Conservation (phyloP, 2,113 vertebrate species). For the Holacanthus passer region DNA sequence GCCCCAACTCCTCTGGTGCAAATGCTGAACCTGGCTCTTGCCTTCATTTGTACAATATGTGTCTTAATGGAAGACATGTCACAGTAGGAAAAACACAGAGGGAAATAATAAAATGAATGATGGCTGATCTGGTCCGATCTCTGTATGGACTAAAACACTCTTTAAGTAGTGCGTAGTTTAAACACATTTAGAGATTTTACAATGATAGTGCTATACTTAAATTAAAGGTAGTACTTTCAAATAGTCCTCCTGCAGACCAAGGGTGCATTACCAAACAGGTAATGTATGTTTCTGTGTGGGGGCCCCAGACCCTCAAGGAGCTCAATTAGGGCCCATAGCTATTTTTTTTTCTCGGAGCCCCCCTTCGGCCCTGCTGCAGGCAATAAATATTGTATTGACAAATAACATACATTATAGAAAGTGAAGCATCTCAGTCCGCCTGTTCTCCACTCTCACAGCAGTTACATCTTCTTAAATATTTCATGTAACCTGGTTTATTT, state of each 20-base stretch:
- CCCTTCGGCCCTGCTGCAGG: neutral
- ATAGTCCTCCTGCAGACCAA: neutral
- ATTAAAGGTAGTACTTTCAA: neutral
- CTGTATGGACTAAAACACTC: neutral
- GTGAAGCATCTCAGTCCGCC: neutral
- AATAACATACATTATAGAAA: neutral
- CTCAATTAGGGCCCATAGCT: neutral
- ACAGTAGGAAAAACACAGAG: too few relatives aligned
- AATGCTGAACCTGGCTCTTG: too few relatives aligned
- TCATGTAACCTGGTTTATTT: slow-evolving; percentile 29
- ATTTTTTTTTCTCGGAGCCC: neutral
- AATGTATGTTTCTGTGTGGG: neutral
- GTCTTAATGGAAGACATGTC: too few relatives aligned
- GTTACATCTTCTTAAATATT: slow-evolving; percentile 35
- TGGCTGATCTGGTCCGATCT: neutral
- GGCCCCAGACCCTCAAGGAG: neutral
- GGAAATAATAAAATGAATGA: too few relatives aligned
- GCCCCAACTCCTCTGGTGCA: too few relatives aligned
- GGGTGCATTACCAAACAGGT: neutral
- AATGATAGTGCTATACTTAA: neutral
- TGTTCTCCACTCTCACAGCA: neutral
- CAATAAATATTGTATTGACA: neutral
- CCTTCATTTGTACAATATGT: too few relatives aligned
- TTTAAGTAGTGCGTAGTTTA: neutral
- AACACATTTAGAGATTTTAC: neutral